phyloP scores from a whole-genome alignment of 2,113 vertebrate genomes.

The Junco hyemalis region DNA sequence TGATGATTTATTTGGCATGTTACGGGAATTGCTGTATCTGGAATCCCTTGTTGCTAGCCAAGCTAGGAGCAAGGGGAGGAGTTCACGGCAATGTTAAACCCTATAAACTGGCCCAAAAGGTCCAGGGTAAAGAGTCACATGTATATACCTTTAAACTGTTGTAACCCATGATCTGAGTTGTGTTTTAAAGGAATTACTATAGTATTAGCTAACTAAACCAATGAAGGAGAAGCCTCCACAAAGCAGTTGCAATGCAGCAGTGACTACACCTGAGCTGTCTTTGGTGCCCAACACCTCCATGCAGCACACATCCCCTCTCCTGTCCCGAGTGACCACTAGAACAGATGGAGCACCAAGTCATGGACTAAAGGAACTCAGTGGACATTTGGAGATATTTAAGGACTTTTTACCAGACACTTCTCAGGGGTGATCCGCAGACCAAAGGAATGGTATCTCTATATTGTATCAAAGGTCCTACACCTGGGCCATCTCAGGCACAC shows the following conservation, averaged over 20 bases:
- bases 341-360: fast-evolving
- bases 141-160: not conserved
- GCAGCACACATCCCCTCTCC: not conserved
- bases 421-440: not conserved
- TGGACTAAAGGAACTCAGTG: not conserved
- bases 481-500: not conserved
- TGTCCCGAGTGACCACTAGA: not conserved
- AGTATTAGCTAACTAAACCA: not conserved
- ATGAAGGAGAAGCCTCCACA: not conserved
- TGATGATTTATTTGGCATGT: not conserved
- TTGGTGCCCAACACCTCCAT: not conserved
- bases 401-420: not conserved
- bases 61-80: not conserved
- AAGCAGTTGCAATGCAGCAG: not conserved
- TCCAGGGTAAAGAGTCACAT: not conserved
- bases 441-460: not conserved
- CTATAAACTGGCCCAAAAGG: not conserved
- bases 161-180: not conserved
- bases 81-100: not conserved
- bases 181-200: not conserved
- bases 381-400: not conserved
- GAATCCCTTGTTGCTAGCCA: not conserved
- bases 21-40: not conserved
- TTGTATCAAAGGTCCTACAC: not conserved
- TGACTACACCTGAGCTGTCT: not conserved